Base-by-base conservation (phyloP, 2,888 invertebrate genomes). In the Hyalella azteca region DNA sequence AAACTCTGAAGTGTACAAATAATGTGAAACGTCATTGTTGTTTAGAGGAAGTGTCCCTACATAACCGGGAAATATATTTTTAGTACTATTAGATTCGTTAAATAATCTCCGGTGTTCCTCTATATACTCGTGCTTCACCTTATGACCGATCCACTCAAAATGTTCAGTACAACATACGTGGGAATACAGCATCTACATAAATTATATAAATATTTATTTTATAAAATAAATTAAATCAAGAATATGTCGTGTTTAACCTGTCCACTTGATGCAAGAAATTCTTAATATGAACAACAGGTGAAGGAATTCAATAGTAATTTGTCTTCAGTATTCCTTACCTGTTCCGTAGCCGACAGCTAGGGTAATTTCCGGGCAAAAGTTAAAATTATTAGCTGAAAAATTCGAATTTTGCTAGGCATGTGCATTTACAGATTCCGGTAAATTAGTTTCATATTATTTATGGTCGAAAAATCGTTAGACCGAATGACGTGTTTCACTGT, bases 151-250 rank as follows among this genome's bases (percentile, higher is more conserved):
- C 54, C 54, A 54, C 54, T 26, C 13, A 29, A 36, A 19, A 66
- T 66, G 66, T 66, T 36, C 59, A 59, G 59, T 59, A 59, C 66
- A 36, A 66, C 36, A n/a, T 66, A 66, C 29, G 15, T 66, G 66
- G 66, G 29, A 36, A 36, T 66, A 36, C 66, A 66, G 66, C 66
- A 22, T 66, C 66, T 66, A 36, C 66, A 66, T 66, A 66, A 13
- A 59, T 66, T n/a, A 66, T 66, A 29, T 11, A 66, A 36, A 66
- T 66, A 54, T 36, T 66, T 36, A 66, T 66, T 66, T 66, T 66
- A n/a, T 36, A 36, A 66, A 66, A 66, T 66, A 66, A 36, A 66
- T 19, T 29, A 11, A 54, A 54, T 54, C 26, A 54, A n/a, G n/a
- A 54, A 54, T 54, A 13, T 4, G 13, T 9, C 29, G 29, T 19